A percentile compares a stretch with the other conserved stretches of the same genome.
These are phyloP conservation scores for Dusona sp. DNA, from an alignment of 2,888 invertebrate species.

Conservation along the genomic window DNA sequence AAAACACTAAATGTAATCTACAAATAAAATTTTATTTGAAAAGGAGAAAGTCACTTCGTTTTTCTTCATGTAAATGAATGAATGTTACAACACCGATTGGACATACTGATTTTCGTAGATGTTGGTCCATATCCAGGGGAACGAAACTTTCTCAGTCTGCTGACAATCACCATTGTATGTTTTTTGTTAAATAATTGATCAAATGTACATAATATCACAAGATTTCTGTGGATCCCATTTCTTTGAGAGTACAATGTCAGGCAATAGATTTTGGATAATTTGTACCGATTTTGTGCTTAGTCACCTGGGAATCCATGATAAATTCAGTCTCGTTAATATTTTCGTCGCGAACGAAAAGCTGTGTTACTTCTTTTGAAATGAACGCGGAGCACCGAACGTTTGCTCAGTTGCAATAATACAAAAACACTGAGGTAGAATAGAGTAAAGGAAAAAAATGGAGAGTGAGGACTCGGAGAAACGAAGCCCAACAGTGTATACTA, in stretches of 20 bases:
- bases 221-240: background rate
- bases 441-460: background rate
- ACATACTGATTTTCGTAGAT: slow-evolving; percentile 38
- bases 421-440: slow-evolving; percentile 27
- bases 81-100: slow-evolving; percentile 36
- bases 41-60: background rate
- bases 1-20: background rate
- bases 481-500: slow-evolving; percentile 77
- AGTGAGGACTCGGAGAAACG: slow-evolving; percentile 58
- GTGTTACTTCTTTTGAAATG: background rate
- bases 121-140: slow-evolving; percentile 56
- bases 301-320: background rate
- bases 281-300: background rate
- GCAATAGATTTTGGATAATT: background rate
- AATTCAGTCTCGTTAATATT: background rate
- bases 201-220: background rate
- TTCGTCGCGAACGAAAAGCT: background rate
- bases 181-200: background rate
- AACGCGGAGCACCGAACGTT: slow-evolving; percentile 38
- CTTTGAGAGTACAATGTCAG: background rate
- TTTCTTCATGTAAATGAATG: background rate
- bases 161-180: slow-evolving; percentile 57
- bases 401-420: slow-evolving; percentile 29
- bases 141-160: slow-evolving; percentile 64
- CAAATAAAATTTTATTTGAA: background rate